Evolutionary conservation across 2,113 vertebrate species (phyloP), one percentile per base, ranked within the genome.

Genomic region (Gopherus evgoodei): DNA sequence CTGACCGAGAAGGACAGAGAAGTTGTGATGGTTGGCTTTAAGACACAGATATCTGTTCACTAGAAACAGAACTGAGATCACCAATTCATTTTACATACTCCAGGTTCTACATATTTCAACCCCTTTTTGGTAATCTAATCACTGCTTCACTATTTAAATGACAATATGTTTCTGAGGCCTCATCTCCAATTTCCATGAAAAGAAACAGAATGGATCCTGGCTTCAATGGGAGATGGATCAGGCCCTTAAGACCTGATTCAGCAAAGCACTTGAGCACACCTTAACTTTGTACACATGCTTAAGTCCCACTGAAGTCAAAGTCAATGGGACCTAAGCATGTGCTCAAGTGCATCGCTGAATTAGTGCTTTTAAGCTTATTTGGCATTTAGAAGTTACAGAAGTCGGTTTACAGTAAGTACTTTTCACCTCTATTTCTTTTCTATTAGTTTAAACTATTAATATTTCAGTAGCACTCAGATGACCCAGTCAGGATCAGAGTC

Each of bases 61-160:
- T 6, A 83, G 80, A 87, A 54, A 87, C 6, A 2, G 54, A 87
- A 85, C 50, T 24, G 82, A 87, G 88, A 42, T 3, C 0, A 1
- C 1, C 1, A 2, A 6, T n/a, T 38, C 49, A 80, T 76, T n/a
- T 57, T 10, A 21, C 57, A 1, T 0, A 3, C 29, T 0, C 31
- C 38, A 3, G 0, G 0, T 19, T 3, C 11, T 19, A 5, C 62
- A 9, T 19, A 54, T 54, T 69, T 81, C 44, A 1, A 11, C 1
- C 17, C 84, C 53, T n/a, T 44, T 59, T 3, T 50, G 0, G 49
- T 11, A 1, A 78, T 86, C 1, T 3, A n/a, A 59, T 22, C 84
- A 0, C 81, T 82, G 9, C 29, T 16, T 13, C 53, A 1, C 54
- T 6, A 57, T 59, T 81, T 25, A 7, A 22, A 25, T 0, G 19